phyloP scores from a whole-genome alignment of 2,888 invertebrate genomes.

The Harpalus rufipes region DNA sequence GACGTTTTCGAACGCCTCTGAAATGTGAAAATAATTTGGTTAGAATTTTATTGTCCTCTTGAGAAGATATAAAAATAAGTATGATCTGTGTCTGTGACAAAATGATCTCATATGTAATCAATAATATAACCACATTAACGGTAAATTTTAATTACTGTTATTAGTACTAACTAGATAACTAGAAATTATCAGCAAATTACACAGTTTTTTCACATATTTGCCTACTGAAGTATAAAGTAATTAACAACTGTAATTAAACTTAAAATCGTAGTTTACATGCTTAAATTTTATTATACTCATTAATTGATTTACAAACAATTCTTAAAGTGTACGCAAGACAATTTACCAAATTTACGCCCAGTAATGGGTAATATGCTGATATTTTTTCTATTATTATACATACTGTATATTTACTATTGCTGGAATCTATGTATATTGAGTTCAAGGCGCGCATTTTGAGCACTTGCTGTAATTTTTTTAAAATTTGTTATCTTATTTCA shows the following conservation, averaged over 20 bases:
- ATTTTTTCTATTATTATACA: no score
- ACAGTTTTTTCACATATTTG: constrained; percentile 10
- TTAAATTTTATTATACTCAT: not conserved
- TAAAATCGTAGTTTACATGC: not conserved
- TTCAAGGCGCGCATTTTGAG: no score
- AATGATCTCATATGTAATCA: constrained; percentile 28
- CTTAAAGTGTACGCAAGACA: not conserved
- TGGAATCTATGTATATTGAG: no score
- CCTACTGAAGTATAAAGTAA: not conserved
- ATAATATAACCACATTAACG: not conserved
- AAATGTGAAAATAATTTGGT: no score
- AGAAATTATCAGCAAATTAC: not conserved
- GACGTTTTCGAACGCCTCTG: no score
- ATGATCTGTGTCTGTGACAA: constrained; percentile 1
- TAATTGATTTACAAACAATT: not conserved
- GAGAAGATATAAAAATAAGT: not conserved
- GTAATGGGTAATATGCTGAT: no score
- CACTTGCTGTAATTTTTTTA: no score
- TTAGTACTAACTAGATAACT: not conserved
- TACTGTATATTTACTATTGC: no score
- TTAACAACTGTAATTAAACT: constrained; percentile 1
- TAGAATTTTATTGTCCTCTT: not conserved
- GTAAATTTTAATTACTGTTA: not conserved
- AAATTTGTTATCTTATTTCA: no score
- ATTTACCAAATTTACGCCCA: not conserved